phyloP scores from a whole-genome alignment of 2,797 vertebrate genomes.

The Ispidina lecontei region DNA sequence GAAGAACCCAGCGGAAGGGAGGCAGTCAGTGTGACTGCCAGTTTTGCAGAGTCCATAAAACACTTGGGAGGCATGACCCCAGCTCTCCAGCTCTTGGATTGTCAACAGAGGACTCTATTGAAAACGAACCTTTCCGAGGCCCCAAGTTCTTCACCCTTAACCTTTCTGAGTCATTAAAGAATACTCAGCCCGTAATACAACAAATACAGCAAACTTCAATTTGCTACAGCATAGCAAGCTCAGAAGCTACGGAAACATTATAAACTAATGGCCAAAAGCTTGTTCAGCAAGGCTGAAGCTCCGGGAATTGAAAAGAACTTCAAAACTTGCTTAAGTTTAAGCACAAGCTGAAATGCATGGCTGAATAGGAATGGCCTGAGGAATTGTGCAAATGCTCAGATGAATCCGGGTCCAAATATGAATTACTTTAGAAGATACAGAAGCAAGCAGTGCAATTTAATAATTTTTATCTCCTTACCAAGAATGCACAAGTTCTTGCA shows the following conservation, averaged over 20 bases:
- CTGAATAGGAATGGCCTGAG: conserved; percentile 52
- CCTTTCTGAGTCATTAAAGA: conserved; percentile 28
- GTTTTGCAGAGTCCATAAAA: conserved; percentile 19
- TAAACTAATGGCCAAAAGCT: not conserved
- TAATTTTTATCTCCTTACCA: conserved; percentile 61
- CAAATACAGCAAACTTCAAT: not conserved
- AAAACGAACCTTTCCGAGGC: conserved; percentile 17
- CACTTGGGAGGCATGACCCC: not conserved
- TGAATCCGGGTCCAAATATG: conserved; percentile 21
- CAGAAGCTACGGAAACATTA: conserved; percentile 15
- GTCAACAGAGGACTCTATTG: conserved; percentile 17
- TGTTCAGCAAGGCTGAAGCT: conserved; percentile 20
- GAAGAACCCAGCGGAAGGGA: conserved; percentile 24
- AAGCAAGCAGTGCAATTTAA: conserved; percentile 63
- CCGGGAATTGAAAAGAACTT: conserved; percentile 22
- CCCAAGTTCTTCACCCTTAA: conserved; percentile 15
- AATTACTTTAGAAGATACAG: conserved; percentile 52
- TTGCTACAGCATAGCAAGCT: not conserved
- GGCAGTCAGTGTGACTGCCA: conserved; percentile 35
- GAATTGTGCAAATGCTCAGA: conserved; percentile 63
- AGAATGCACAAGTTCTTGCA: conserved; percentile 61
- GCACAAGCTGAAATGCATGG: conserved; percentile 22
- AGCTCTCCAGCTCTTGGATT: conserved; percentile 3
- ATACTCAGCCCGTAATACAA: not conserved
- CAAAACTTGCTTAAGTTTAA: conserved; percentile 36